Evolutionary conservation across 2,888 invertebrate genomes (phyloP).

Genomic region (Pteria penguin): DNA sequence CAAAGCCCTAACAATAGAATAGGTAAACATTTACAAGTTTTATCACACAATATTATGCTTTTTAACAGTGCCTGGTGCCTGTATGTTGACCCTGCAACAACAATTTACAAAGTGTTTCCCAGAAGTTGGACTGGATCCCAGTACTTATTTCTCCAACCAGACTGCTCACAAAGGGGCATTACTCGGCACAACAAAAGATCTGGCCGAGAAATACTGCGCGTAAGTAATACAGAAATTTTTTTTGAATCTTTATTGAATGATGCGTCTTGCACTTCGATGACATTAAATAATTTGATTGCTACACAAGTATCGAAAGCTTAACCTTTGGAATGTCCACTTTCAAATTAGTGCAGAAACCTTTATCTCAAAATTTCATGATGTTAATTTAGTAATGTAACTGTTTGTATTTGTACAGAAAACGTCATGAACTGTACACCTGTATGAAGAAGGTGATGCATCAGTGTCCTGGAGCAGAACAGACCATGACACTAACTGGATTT

Average conservation of each 20-base stretch:
- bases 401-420: conserved; percentile 48
- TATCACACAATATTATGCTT: too few relatives aligned
- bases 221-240: too few relatives aligned
- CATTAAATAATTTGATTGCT: too few relatives aligned
- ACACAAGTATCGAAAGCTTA: too few relatives aligned
- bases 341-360: too few relatives aligned
- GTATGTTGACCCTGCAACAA: conserved; percentile 58
- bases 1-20: too few relatives aligned
- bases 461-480: conserved; percentile 61
- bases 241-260: too few relatives aligned
- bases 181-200: conserved; percentile 51
- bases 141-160: conserved; percentile 53
- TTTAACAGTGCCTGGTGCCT: conserved; percentile 58
- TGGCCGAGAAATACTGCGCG: conserved; percentile 56
- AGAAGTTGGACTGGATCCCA: conserved; percentile 52
- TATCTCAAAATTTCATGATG: too few relatives aligned
- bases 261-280: too few relatives aligned
- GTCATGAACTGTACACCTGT: conserved; percentile 58
- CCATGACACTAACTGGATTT: conserved; percentile 58
- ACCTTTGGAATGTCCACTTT: too few relatives aligned
- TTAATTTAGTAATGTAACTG: background rate
- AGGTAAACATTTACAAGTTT: background rate
- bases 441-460: conserved; percentile 60
- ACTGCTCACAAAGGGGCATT: conserved; percentile 60
- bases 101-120: conserved; percentile 59